A percentile compares a stretch with the other conserved stretches of the same genome.
These are phyloP conservation scores for Toxotes lorentzi DNA, from an alignment of 2,797 vertebrate genomes.

Conservation along the genomic window DNA sequence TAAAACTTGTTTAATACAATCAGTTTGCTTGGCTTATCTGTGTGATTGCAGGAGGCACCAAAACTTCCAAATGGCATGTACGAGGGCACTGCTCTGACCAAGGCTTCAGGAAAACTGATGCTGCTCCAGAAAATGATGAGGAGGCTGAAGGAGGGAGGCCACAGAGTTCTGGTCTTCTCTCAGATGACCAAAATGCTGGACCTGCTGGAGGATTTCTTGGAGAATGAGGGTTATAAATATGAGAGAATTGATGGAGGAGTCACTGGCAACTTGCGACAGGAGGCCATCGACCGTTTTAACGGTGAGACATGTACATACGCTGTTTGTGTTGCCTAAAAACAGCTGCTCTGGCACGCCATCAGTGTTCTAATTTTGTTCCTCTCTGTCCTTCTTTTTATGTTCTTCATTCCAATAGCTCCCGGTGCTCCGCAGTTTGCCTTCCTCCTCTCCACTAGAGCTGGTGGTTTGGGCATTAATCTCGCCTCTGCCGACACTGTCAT, in stretches of 20 bases:
- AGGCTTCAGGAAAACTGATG: slow-evolving; percentile 94
- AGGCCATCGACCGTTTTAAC: slow-evolving; percentile 98
- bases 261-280: slow-evolving; percentile 97
- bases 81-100: slow-evolving; percentile 94
- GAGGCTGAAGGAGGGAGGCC: slow-evolving; percentile 96
- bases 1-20: not conserved
- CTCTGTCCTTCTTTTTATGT: not conserved
- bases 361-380: slow-evolving; percentile 13
- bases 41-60: slow-evolving; percentile 90
- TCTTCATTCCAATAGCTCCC: slow-evolving; percentile 86
- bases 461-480: slow-evolving; percentile 97
- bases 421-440: slow-evolving; percentile 98
- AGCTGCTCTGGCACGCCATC: not conserved
- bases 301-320: slow-evolving; percentile 74
- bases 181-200: slow-evolving; percentile 99
- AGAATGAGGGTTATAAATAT: slow-evolving; percentile 98
- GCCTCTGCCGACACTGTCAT: slow-evolving; percentile 98
- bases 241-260: slow-evolving; percentile 98
- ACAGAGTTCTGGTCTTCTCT: slow-evolving; percentile 98
- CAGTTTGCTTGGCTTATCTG: slow-evolving; percentile 1
- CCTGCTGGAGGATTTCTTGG: slow-evolving; percentile 96
- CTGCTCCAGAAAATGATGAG: slow-evolving; percentile 97
- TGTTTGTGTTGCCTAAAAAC: not conserved
- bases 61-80: slow-evolving; percentile 99
- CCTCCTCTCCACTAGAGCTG: slow-evolving; percentile 97